Percentiles rank a stretch among this genome's conserved stretches.
phyloP scores from a whole-genome alignment of 2,113 vertebrate species.

The Platichthys flesus region DNA sequence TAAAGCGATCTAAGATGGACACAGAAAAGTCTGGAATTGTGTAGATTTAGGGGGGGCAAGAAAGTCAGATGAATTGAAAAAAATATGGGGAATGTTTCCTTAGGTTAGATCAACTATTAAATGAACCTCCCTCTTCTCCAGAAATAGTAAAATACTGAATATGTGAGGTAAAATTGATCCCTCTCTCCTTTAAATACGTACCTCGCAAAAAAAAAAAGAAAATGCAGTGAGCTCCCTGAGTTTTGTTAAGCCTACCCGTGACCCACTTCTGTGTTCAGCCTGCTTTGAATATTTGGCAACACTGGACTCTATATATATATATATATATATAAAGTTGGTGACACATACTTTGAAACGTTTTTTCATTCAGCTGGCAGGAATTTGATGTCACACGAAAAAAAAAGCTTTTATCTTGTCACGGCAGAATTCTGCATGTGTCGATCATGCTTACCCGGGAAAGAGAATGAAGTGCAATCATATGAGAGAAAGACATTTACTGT shows the following conservation, averaged over 20 bases:
- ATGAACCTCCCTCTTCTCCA: conserved; percentile 20
- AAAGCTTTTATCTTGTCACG: conserved; percentile 39
- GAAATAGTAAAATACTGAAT: conserved; percentile 50
- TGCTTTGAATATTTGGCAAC: conserved; percentile 5
- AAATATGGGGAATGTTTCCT: not conserved
- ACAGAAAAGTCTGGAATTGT: not conserved
- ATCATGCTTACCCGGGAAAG: conserved; percentile 12
- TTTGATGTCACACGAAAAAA: conserved; percentile 7
- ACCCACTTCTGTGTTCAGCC: conserved; percentile 3
- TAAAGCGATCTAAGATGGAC: not conserved
- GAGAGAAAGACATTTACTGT: conserved; percentile 2
- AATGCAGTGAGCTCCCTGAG: conserved; percentile 1
- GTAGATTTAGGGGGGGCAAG: not conserved
- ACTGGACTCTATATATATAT: not conserved
- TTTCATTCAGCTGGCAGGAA: conserved; percentile 27
- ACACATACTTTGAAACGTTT: conserved; percentile 9
- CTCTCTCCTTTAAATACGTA: conserved; percentile 34
- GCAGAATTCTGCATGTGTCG: conserved; percentile 24
- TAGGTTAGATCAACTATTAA: conserved; percentile 31
- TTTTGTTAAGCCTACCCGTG: conserved; percentile 24
- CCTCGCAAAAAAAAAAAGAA: conserved; percentile 12
- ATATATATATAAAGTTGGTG: conserved; percentile 9
- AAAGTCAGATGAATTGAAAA: conserved; percentile 18
- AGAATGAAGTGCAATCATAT: conserved; percentile 21
- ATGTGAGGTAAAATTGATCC: conserved; percentile 48